phyloP scores from a whole-genome alignment of 1,140 invertebrate genomes.

The Diprion similis region DNA sequence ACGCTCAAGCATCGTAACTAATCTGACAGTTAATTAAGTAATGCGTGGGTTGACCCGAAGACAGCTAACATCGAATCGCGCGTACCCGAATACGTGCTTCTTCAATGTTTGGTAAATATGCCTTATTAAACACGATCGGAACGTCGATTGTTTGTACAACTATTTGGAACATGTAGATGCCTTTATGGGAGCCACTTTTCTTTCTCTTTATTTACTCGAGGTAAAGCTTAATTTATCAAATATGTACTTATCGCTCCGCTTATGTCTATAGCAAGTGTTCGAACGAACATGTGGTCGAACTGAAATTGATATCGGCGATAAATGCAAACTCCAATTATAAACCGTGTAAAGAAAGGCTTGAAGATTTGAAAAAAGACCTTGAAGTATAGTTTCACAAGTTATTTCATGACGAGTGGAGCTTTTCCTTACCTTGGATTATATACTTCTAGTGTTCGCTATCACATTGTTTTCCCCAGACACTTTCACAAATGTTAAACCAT shows the following conservation, averaged over 20 bases:
- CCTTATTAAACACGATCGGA: not conserved
- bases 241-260: no score
- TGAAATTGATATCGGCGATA: no score
- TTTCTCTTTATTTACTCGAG: no score
- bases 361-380: no score
- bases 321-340: no score
- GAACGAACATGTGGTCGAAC: no score
- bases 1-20: not conserved
- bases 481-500: not conserved
- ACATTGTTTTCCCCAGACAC: not conserved
- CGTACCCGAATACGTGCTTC: not conserved
- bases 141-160: constrained; percentile 1
- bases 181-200: no score
- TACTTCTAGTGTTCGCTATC: not conserved
- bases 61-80: not conserved
- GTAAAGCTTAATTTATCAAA: no score
- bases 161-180: not conserved
- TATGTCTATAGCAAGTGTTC: no score
- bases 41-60: not conserved
- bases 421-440: not conserved
- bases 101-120: not conserved
- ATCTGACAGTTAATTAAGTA: not conserved
- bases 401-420: no score
- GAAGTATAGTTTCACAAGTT: no score
- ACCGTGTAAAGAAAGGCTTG: no score